A percentile compares a stretch with the other conserved stretches of the same genome.
Evolutionary conservation across 1,140 invertebrate genomes (phyloP).

Genomic region (Panulirus ornatus): DNA sequence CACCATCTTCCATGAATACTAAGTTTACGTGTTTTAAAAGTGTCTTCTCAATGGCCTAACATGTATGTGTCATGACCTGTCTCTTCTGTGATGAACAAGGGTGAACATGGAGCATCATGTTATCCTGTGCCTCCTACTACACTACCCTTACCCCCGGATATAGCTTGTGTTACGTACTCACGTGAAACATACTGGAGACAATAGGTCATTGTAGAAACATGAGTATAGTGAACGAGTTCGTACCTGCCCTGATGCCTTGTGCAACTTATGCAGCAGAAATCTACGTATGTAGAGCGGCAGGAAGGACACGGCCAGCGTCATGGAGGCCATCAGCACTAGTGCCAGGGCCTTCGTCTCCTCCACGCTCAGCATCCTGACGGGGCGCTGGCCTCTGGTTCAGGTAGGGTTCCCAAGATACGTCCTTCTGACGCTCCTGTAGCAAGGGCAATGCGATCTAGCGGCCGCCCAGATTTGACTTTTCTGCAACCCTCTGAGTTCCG

Average conservation of each 20-base stretch:
- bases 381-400: no score
- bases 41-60: not conserved
- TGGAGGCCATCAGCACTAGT: conserved; percentile 39
- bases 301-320: conserved; percentile 42
- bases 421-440: no score
- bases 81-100: not conserved
- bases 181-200: not conserved
- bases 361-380: not conserved
- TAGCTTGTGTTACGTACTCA: not conserved
- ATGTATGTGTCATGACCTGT: not conserved
- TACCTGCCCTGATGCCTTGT: conserved; percentile 1
- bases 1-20: not conserved
- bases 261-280: not conserved
- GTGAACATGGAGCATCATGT: not conserved
- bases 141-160: not conserved
- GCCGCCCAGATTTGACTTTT: no score
- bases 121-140: not conserved
- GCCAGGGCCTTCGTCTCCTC: conserved; percentile 56
- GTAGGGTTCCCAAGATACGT: no score
- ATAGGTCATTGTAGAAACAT: no score
- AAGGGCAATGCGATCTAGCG: no score
- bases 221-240: not conserved
- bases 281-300: conserved; percentile 54
- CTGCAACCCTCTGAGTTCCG: no score
- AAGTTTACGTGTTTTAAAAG: not conserved